Base-by-base conservation (phyloP, 2,113 vertebrate genomes). In the Chlamydotis undulata region DNA sequence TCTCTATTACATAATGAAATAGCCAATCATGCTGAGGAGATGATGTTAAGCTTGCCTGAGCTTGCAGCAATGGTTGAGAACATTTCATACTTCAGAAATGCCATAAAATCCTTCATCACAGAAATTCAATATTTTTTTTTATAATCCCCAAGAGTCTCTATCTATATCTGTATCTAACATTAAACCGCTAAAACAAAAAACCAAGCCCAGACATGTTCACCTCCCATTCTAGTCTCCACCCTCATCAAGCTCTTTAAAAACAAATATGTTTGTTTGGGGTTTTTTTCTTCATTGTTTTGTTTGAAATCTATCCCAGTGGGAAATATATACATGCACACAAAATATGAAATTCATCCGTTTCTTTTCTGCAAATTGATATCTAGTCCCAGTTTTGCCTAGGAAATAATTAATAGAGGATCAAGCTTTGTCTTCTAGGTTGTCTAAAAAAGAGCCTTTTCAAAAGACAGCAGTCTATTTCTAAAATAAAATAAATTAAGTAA, bases 41-140 rank as follows among this genome's bases (percentile, higher is more conserved):
- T 86, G 65, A 93, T 71, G 71, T 76, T 95, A 90, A 95, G 79
- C 82, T 89, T 91, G 90, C 63, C 90, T 84, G 89, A 91, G 77
- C 74, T 95, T 93, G 93, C 93, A 90, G 84, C 84, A 85, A 68
- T 86, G 53, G 71, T 14, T 90, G 81, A 94, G 77, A 95, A 95
- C 61, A 90, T 91, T 93, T 93, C 84, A 87, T 89, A 95, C 90
- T 96, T 92, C 57, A 74, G 63, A 96, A 96, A 95, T 79, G 53
- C 78, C 78, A 86, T 75, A 90, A 94, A 97, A 95, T 83, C 89
- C 60, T 89, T 57, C 67, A 95, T 94, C 65, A 91, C 25, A 86
- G 85, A 89, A 94, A 82, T 80, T 76, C 83, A 82, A n/a, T 94
- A 93, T 92, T 43, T 43, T 93, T 92, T 43, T 93, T 92, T 76